Conservation (phyloP, 2,797 vertebrate species). For the Toxotes lorentzi region DNA sequence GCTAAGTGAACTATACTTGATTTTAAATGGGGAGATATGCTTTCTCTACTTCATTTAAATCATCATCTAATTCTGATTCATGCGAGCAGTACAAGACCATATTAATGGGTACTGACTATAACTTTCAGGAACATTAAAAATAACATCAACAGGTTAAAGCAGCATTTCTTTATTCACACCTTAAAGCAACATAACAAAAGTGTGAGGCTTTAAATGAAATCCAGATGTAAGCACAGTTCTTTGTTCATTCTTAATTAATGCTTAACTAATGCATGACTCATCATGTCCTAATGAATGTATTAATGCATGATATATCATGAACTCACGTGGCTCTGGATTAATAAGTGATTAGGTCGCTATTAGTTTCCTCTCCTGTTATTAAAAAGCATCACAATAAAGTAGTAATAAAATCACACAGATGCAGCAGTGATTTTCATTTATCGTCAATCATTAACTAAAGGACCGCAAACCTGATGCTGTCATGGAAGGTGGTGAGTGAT, state of each 20-base stretch:
- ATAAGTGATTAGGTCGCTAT: slow-evolving; percentile 34
- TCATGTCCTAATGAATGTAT: slow-evolving; percentile 15
- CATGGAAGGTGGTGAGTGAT: not conserved
- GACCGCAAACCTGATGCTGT: not conserved
- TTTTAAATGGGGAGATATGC: not conserved
- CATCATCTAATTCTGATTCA: not conserved
- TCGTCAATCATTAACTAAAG: slow-evolving; percentile 14
- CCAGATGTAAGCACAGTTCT: not conserved
- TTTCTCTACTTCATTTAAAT: not conserved
- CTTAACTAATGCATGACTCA: slow-evolving; percentile 40
- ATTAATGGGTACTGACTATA: not conserved
- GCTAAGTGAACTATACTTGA: not conserved
- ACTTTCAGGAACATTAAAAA: not conserved
- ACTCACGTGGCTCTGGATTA: slow-evolving; percentile 9
- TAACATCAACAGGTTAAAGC: not conserved
- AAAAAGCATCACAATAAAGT: too few relatives aligned
- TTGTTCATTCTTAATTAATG: slow-evolving; percentile 29
- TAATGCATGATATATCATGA: slow-evolving; percentile 27
- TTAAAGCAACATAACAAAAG: not conserved
- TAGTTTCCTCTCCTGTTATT: not conserved
- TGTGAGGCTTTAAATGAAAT: not conserved
- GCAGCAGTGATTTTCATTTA: not conserved
- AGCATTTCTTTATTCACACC: not conserved
- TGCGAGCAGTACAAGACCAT: too few relatives aligned
- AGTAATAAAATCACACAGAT: not conserved